Evolutionary conservation across 1,140 invertebrate genomes (phyloP), one percentile per base, ranked within the genome.

Genomic region (Pantala flavescens): DNA sequence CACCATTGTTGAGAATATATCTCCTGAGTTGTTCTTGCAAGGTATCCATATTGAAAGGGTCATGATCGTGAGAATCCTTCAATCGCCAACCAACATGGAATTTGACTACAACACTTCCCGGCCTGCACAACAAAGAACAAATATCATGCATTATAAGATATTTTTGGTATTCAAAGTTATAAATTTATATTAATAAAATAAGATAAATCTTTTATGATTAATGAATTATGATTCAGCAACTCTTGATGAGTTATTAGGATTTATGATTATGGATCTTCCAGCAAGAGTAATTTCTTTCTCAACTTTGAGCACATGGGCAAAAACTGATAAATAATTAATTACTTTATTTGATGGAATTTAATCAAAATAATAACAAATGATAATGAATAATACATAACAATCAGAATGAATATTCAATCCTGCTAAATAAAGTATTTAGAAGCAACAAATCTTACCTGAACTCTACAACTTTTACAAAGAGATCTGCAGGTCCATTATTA

Each of bases 71-170:
- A 76, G 84, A 80, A 23, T 82, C 78, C 80, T 86, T 88, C 43
- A 85, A 84, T 71, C 82, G 81, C 88, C 89, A 90, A 63, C 86
- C 86, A 43, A 90, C 84, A 77, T 88, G 82, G 78, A 88, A 89
- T 75, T 85, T 87, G 2, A 86, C 87, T 24, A 89, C 83, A 23
- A 90, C 82, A 74, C 88, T 89, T 76, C 88, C 88, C 71, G 84
- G 81, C 75, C 88, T 90, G 82, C 75, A 85, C 86, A 76, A 71
- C 70, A 70, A 76, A 63, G 16, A 24, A 19, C 76, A 1, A 1
- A 28, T 11, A 74, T 21, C 21, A 43, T 73, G 2, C 1, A 49
- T 2, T 73, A 23, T 36, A 70, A 43, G 9, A 36, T 36, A 5
- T 36, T 5, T 5, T 9, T 36, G 3, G 9, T 36, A 36, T 36